Evolutionary conservation across 2,113 vertebrate species (phyloP).

Genomic region (Pedionomus torquatus): DNA sequence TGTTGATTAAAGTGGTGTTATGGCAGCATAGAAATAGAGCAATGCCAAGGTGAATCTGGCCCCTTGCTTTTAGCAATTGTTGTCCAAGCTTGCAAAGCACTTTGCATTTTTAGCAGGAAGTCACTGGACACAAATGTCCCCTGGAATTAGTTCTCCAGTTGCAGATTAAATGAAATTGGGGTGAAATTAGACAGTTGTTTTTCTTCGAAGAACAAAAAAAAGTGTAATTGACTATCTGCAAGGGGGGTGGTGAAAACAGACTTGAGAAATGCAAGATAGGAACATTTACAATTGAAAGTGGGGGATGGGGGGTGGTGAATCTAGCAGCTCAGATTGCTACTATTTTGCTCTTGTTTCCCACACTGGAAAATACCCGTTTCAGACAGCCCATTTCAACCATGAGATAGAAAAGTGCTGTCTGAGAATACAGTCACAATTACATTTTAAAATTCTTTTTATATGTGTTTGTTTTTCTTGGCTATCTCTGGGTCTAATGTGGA

Average conservation of each 20-base stretch:
- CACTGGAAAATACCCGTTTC: background rate
- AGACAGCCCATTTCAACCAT: background rate
- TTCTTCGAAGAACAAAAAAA: background rate
- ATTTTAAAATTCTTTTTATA: background rate
- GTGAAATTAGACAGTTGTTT: background rate
- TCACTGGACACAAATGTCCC: background rate
- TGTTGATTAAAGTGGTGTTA: slow-evolving; percentile 51
- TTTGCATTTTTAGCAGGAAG: background rate
- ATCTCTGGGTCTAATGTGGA: background rate
- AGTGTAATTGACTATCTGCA: background rate
- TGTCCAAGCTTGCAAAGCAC: slow-evolving; percentile 7
- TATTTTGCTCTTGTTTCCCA: background rate
- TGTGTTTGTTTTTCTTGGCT: background rate
- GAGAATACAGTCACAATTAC: background rate
- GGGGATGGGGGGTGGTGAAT: no score
- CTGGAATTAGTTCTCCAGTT: background rate
- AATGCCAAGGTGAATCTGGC: slow-evolving; percentile 43
- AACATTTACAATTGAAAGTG: background rate
- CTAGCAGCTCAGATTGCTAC: background rate
- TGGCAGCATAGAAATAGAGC: background rate
- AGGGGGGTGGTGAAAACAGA: background rate
- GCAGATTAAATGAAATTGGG: background rate
- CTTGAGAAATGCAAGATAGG: background rate
- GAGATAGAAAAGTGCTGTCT: background rate
- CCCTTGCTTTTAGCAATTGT: background rate